Base-by-base conservation (phyloP, 37 sponge, comb jelly and placozoan genomes). In the Spongilla lacustris region DNA sequence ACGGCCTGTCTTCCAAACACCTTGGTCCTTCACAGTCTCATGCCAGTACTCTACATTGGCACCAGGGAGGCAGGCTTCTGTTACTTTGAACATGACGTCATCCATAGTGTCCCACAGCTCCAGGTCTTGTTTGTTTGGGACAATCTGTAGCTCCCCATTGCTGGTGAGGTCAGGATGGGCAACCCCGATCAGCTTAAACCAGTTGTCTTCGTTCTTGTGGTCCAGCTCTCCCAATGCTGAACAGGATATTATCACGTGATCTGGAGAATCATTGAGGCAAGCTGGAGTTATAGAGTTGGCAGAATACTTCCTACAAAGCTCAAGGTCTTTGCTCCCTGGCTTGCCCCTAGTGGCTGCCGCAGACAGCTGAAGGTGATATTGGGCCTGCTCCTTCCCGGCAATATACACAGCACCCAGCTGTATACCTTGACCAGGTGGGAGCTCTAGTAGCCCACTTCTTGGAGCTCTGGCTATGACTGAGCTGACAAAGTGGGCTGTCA, bases 401-500 rank as follows among this genome's bases (percentile, higher is more conserved):
- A 89, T 28, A 25, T 89, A 89, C 22, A 84, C 38, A 17, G 90
- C 85, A 74, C 75, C 84, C 80, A 89, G 77, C 72, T 89, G 58
- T 24, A 89, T 23, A 21, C 34, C 28, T 1, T 74, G 80, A 24
- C 30, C 22, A 5, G 46, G 24, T 46, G 85, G 24, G 37, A 12
- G 27, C 67, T 27, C 36, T 28, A 30, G 81, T 2, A 22, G 23
- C 23, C n/a, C 80, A 19, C 12, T 26, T 25, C 26, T 69, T 36
- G 87, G 87, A 32, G 78, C 81, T 25, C 88, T 82, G 33, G 83
- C 88, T 5, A 50, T 75, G 49, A 81, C 74, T 10, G 76, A 81
- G 69, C 88, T 88, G 67, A 88, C 83, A 68, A 81, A 81, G 24
- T 88, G 88, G 25, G 88, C 50, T 8, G 88, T 81, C 67, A 88